Evolutionary conservation across 2,888 invertebrate genomes (phyloP).

Genomic region (Latrodectus hesperus): DNA sequence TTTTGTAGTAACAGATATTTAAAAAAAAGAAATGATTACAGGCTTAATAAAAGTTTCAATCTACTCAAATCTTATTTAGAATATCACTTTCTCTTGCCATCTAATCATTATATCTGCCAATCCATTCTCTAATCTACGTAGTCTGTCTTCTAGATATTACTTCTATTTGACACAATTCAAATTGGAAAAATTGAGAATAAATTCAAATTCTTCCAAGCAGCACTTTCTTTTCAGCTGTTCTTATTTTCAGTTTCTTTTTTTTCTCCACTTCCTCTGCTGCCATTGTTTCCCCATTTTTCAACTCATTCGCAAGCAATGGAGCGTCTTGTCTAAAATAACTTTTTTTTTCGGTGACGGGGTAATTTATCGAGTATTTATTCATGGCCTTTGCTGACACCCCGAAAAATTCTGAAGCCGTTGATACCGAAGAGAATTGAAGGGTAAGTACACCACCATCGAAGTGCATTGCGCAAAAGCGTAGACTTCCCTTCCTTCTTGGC

Average conservation of each 20-base stretch:
- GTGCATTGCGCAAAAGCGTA: slow-evolving; percentile 1
- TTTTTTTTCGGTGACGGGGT: slow-evolving; percentile 22
- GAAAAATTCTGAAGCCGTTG: slow-evolving; percentile 1
- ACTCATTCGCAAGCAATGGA: slow-evolving; percentile 5
- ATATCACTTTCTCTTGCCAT: neutral
- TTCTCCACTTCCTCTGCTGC: neutral
- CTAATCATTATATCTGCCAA: neutral
- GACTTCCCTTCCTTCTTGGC: neutral
- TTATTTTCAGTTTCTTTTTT: neutral
- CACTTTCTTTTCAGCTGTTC: neutral
- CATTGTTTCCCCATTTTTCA: slow-evolving; percentile 46
- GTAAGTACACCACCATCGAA: neutral
- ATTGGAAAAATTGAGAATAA: slow-evolving; percentile 53
- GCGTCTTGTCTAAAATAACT: slow-evolving; percentile 18
- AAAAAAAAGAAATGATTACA: neutral
- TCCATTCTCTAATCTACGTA: neutral
- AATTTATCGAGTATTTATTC: slow-evolving; percentile 57
- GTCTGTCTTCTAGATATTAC: neutral
- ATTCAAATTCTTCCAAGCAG: slow-evolving; percentile 13
- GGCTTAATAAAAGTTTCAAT: slow-evolving; percentile 2
- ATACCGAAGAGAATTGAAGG: neutral
- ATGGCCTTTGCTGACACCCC: slow-evolving; percentile 43
- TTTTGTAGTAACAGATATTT: too few species aligned
- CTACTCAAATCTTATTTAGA: neutral
- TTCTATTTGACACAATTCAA: neutral